Conservation (phyloP, 2,797 vertebrate genomes). For the Tamandua tetradactyla region DNA sequence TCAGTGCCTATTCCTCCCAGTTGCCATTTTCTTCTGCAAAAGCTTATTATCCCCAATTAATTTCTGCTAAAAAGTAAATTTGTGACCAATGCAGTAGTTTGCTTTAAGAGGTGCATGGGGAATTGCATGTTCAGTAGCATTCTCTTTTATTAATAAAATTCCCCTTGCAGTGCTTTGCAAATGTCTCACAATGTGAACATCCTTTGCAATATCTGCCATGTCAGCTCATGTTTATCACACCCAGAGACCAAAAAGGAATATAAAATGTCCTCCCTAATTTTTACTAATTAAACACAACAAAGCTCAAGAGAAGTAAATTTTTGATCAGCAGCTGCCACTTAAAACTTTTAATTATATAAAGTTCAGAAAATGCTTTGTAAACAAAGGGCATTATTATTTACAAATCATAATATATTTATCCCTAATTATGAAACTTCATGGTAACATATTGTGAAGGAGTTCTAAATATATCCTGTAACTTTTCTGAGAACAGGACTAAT, state of each 20-base stretch:
- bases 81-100: background rate
- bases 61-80: slow-evolving; percentile 7
- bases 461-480: background rate
- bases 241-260: slow-evolving; percentile 33
- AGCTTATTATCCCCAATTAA: slow-evolving; percentile 18
- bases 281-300: slow-evolving; percentile 9
- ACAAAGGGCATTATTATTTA: background rate
- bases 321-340: background rate
- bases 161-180: background rate
- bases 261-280: background rate
- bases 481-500: background rate
- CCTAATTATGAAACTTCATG: background rate
- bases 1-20: background rate
- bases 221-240: background rate
- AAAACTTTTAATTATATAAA: background rate
- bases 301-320: background rate
- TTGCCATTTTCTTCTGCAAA: slow-evolving; percentile 17
- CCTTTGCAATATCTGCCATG: background rate
- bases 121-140: background rate
- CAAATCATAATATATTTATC: background rate
- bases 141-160: slow-evolving; percentile 8
- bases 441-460: background rate
- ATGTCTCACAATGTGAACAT: background rate
- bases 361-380: background rate
- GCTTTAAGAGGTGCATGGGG: background rate